Base-by-base conservation (phyloP, 2,888 invertebrate genomes). In the Tupiocoris notatus region DNA sequence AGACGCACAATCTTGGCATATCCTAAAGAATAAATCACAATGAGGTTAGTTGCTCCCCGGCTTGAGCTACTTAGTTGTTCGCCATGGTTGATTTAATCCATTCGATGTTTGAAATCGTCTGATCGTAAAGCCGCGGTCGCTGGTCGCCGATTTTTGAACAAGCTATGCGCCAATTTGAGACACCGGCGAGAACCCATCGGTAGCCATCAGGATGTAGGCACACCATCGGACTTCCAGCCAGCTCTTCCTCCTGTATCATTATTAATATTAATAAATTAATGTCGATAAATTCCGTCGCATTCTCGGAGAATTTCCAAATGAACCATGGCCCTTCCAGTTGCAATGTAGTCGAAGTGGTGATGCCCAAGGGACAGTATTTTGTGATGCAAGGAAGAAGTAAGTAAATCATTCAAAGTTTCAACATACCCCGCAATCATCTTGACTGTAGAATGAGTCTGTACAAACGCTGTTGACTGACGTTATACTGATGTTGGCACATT, bases 81-180 rank as follows among this genome's bases (percentile, higher is more conserved):
- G 66, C 22, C 65, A 77, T 78, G 3, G 77, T 78, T 12, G 79
- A 77, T 58, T 75, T 77, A 81, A 95, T 92, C 95, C 95, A 95
- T 79, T 93, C 92, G 22, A 93, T 88, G 82, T 94, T 94, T 0
- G 94, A 91, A 16, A 90, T 87, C 71, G 94, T 90, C 82, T 92
- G 90, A 82, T 94, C 94, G 82, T 94, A 94, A 85, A 93, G 90
- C 79, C 94, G 86, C 0, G 94, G 94, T 79, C 94, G 85, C 73
- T 92, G 92, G 6, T 92, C 93, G 7, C 80, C 80, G 61, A 89
- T 88, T 81, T 91, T 91, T 0, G 91, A 89, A 81, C 94, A 94
- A 0, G 93, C 93, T 81, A 94, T 94, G 78, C 94, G 87, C 94
- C 94, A 94, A 74, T 92, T 92, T 68, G 92, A 90, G 1, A 95